phyloP scores from a whole-genome alignment of 2,888 invertebrate species.

The Diabrotica balteata region DNA sequence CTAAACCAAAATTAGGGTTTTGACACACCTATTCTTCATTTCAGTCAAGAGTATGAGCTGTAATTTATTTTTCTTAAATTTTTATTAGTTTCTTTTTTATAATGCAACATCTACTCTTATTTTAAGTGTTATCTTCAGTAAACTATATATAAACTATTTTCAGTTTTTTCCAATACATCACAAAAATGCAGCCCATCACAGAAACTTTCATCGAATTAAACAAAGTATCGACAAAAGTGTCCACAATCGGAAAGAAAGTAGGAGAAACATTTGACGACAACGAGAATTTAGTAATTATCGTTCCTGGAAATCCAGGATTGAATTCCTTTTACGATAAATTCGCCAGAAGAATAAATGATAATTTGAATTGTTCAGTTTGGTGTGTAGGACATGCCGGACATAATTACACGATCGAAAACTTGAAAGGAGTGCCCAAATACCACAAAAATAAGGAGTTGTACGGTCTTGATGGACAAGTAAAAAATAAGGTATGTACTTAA shows the following conservation, averaged over 20 bases:
- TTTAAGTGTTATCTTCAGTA: too few relatives aligned
- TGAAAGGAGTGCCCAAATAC: constrained; percentile 61
- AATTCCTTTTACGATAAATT: constrained; percentile 83
- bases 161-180: too few relatives aligned
- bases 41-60: too few relatives aligned
- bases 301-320: constrained; percentile 90
- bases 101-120: too few relatives aligned
- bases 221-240: constrained; percentile 74
- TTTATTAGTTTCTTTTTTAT: too few relatives aligned
- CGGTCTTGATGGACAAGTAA: constrained; percentile 78
- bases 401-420: constrained; percentile 69
- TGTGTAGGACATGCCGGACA: constrained; percentile 85
- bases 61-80: too few relatives aligned
- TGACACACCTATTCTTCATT: too few relatives aligned
- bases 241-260: constrained; percentile 75
- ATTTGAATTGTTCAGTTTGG: constrained; percentile 75
- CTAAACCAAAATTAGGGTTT: too few relatives aligned
- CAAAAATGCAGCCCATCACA: too few relatives aligned
- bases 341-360: constrained; percentile 67
- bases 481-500: constrained; percentile 70
- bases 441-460: constrained; percentile 69
- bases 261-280: constrained; percentile 66
- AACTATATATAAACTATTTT: too few relatives aligned
- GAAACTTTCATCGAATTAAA: constrained; percentile 66
- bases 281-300: constrained; percentile 70